Evolutionary conservation across 2,797 vertebrate genomes (phyloP), one percentile per base, ranked within the genome.

Genomic region (Poecilia gillii): DNA sequence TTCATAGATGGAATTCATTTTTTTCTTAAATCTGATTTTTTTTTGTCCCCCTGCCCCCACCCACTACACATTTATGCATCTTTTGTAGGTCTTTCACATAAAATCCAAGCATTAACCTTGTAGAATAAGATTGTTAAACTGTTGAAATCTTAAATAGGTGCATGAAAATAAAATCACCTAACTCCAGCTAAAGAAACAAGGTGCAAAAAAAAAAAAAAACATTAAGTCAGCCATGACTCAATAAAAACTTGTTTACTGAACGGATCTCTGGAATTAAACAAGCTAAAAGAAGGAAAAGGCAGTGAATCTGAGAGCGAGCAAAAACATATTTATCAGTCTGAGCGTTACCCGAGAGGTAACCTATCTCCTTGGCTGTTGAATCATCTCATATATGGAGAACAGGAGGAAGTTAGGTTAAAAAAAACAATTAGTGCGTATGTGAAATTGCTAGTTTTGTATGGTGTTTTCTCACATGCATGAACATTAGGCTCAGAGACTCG

Each of bases 401-500:
- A 79, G 83, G 85, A 73, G 76, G 72, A 85, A 81, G 80, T 79
- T 86, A 73, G 79, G 75, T 75, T 82, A 85, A 76, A 68, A 68
- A 81, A 86, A 75, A 49, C 16, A 49, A 87, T 85, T 55, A 81
- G 64, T 33, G 68, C 41, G 43, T 66, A 82, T 77, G 72, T 62
- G 28, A 76, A 77, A 28, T 66, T 1, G 8, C 23, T 18, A 2
- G 41, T 33, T 64, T 43, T 72, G 51, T 64, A 41, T 76, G 78
- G 78, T 89, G 83, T 88, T 55, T 46, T 85, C 84, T 88, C 81
- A 90, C 85, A 84, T 87, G 66, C 82, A 87, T 82, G 89, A 94
- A 87, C 83, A 86, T 71, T 77, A 89, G 80, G 87, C 84, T 89
- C 78, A 91, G 82, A 91, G 82, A 93, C 90, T 92, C 80, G 91